Base-by-base conservation (phyloP, 2,797 vertebrate species). In the Syndactyla subalaris region DNA sequence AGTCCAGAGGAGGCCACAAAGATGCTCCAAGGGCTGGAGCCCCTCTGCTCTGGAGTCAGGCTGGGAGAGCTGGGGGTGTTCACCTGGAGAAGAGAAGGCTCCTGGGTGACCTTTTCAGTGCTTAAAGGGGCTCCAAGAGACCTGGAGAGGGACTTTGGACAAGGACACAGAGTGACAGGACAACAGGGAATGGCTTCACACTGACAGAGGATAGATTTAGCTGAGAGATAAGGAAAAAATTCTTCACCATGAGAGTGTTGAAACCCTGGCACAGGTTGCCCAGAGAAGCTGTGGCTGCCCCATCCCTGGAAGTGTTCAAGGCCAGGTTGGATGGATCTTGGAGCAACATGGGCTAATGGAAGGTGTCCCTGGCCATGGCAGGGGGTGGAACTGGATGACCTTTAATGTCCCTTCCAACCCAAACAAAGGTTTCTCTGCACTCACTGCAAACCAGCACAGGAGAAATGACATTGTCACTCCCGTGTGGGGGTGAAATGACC, bases 401-500 rank as follows among this genome's bases (percentile, higher is more conserved):
- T 78, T 48, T 41, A 48, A 59, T 10, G 52, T 21, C 7, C 22
- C 9, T 29, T 48, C 39, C 46, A 73, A 13, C 4, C 19, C 34
- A 73, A 61, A 21, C 19, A 3, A 41, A 58, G 46, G 30, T 34
- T 48, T 38, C 58, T 22, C 49, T 9, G 1, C 4, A 5, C n/a
- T 36, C 43, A 7, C 36, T n/a, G 34, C 48, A 87, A 61, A 59
- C 26, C 51, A 63, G 59, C 34, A 12, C 10, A 3, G 58, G 46
- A 48, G 57, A 73, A 34, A 34, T 1, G 8, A 29, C 36, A 4
- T 36, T 2, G 0, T 2, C 3, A 0, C 1, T 20, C 14, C 57
- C 0, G 0, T 1, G 10, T 1, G 51, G 9, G 54, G 65, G 26
- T 41, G 61, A 66, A 66, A 9, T 7, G 15, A 49, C 13, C 39